These are phyloP conservation scores for Heliothis subflexa DNA, from an alignment of 1,140 invertebrate species.

Conservation along the genomic window DNA sequence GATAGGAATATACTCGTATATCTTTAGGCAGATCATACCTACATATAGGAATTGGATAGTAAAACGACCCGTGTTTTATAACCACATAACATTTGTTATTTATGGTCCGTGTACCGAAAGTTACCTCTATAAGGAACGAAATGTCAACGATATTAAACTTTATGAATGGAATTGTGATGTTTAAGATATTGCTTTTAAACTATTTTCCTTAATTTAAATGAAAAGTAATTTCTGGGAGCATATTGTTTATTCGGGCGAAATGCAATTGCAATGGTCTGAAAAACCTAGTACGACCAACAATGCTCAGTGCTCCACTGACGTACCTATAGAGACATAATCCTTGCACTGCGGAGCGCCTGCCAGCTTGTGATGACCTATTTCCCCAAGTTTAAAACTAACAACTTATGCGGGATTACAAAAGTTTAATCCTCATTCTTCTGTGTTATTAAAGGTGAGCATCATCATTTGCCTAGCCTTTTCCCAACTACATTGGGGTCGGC, in stretches of 20 bases:
- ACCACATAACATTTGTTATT: slow-evolving; percentile 36
- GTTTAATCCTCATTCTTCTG: slow-evolving; percentile 11
- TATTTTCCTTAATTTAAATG: neutral
- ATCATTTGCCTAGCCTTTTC: no score
- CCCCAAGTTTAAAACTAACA: slow-evolving; percentile 25
- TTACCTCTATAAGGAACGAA: slow-evolving; percentile 21
- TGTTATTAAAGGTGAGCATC: neutral
- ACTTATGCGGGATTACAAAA: slow-evolving; percentile 31
- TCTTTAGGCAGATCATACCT: slow-evolving; percentile 27
- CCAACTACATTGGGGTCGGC: no score
- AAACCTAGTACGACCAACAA: neutral
- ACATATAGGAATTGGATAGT: slow-evolving; percentile 27
- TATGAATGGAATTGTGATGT: neutral
- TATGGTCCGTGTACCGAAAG: slow-evolving; percentile 2
- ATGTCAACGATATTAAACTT: slow-evolving; percentile 22
- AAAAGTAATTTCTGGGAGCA: no score
- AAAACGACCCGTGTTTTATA: slow-evolving; percentile 35
- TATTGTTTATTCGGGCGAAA: no score
- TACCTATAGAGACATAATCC: neutral
- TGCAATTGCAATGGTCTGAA: neutral
- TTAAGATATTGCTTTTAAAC: neutral
- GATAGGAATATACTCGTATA: neutral
- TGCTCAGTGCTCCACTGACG: neutral
- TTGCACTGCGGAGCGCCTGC: neutral
- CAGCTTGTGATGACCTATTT: slow-evolving; percentile 32